A percentile compares a stretch with the other conserved stretches of the same genome.
These are phyloP conservation scores for Hepsetus odoe DNA, from an alignment of 2,113 vertebrate genomes.

Conservation along the genomic window DNA sequence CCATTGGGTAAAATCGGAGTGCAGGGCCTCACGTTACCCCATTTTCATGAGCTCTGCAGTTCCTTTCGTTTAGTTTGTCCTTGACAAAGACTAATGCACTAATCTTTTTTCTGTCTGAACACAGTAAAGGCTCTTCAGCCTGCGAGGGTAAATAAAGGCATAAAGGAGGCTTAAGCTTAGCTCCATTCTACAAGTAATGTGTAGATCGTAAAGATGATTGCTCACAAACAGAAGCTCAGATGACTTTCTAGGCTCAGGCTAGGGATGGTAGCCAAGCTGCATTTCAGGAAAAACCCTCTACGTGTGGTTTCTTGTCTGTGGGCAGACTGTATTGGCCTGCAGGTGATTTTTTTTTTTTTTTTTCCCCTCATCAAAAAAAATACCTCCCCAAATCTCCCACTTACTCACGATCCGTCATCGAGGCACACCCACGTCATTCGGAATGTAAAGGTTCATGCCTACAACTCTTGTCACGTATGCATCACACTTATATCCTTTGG, in stretches of 20 bases:
- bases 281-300: too few species aligned
- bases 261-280: not conserved
- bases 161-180: not conserved
- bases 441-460: too few species aligned
- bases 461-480: too few species aligned
- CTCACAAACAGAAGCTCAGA: not conserved
- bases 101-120: not conserved
- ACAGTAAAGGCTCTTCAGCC: not conserved
- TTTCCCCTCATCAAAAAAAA: not conserved
- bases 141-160: too few species aligned
- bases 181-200: too few species aligned
- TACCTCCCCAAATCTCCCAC: too few species aligned
- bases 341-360: not conserved
- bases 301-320: not conserved
- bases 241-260: not conserved
- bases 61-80: not conserved
- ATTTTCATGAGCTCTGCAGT: not conserved
- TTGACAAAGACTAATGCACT: not conserved
- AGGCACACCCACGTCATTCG: not conserved
- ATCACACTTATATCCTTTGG: too few species aligned
- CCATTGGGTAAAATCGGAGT: not conserved
- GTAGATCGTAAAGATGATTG: not conserved
- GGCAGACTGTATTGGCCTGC: not conserved
- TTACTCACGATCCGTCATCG: too few species aligned
- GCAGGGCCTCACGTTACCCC: not conserved